A percentile compares a stretch with the other conserved stretches of the same genome.
phyloP scores from a whole-genome alignment of 1,140 invertebrate species.

The Lethrus apterus region DNA sequence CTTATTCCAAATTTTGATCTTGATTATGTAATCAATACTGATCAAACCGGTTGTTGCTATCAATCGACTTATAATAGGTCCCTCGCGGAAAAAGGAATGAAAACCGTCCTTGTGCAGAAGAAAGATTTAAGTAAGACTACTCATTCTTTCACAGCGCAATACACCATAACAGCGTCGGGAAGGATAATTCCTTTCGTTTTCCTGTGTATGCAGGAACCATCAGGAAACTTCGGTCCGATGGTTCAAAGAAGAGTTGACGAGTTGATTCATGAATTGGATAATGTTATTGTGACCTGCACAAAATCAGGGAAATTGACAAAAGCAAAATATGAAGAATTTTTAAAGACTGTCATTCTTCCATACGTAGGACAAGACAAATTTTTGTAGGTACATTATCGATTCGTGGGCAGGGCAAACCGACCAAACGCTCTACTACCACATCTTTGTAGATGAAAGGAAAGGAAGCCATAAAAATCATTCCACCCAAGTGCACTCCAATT shows the following conservation, averaged over 20 bases:
- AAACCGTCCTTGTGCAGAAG: constrained; percentile 16
- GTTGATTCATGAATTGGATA: neutral
- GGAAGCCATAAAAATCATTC: neutral
- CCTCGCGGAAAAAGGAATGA: constrained; percentile 15
- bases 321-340: neutral
- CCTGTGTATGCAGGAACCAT: constrained; percentile 12
- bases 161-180: constrained; percentile 15
- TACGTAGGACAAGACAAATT: neutral
- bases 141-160: constrained; percentile 23
- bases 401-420: neutral
- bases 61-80: constrained; percentile 17
- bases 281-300: neutral
- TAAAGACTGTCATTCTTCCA: neutral
- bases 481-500: neutral
- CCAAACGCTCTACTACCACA: neutral
- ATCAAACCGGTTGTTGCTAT: constrained; percentile 21
- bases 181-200: constrained; percentile 20
- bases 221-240: constrained; percentile 19
- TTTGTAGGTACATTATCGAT: neutral
- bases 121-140: constrained; percentile 22
- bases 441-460: neutral
- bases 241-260: constrained; percentile 16
- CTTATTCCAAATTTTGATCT: constrained; percentile 5
- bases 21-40: constrained; percentile 14
- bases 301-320: neutral